Base-by-base conservation (phyloP, 2,888 invertebrate genomes). In the Acrocyrtus sp. region DNA sequence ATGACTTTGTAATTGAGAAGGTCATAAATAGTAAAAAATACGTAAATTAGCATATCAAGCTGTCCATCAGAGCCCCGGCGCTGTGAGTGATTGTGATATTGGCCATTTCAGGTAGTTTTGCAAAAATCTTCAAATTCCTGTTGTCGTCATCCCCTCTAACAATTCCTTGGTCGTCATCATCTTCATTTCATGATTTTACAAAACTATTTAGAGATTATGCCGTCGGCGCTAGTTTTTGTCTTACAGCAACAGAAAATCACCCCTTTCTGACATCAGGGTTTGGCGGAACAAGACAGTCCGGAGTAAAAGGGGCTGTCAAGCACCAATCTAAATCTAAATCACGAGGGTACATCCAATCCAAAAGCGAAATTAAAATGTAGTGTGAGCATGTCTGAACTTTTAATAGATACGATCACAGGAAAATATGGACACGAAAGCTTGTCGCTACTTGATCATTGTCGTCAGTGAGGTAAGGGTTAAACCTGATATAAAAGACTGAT, bases 201-300 rank as follows among this genome's bases (percentile, higher is more conserved):
- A n/a, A n/a, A n/a, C n/a, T n/a, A n/a, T n/a, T n/a, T n/a, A n/a
- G n/a, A 21, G 8, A 29, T 15, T 57, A 21, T 34, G 57, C 57
- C 43, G 5, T 29, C 19, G 48, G 47, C 60, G n/a, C n/a, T n/a
- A n/a, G n/a, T n/a, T n/a, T n/a, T n/a, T n/a, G n/a, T n/a, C n/a
- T n/a, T n/a, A n/a, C n/a, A n/a, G n/a, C n/a, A n/a, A n/a, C 12
- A 48, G 27, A 39, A 51, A 34, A 61, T 29, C 27, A 29, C 43
- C 1, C 29, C 51, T 39, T 45, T 27, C n/a, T 63, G 63, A 63
- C 63, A 63, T 41, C 22, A 63, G 53, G 63, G 63, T 41, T 63
- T 63, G 63, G 63, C 45, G 27, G n/a, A 17, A 53, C 2, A 51
- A 53, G 51, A 26, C 53, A 53, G 21, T 56, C 43, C 15, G 19